Evolutionary conservation across 1,140 invertebrate species (phyloP).

Genomic region (Agrypnia vestita): DNA sequence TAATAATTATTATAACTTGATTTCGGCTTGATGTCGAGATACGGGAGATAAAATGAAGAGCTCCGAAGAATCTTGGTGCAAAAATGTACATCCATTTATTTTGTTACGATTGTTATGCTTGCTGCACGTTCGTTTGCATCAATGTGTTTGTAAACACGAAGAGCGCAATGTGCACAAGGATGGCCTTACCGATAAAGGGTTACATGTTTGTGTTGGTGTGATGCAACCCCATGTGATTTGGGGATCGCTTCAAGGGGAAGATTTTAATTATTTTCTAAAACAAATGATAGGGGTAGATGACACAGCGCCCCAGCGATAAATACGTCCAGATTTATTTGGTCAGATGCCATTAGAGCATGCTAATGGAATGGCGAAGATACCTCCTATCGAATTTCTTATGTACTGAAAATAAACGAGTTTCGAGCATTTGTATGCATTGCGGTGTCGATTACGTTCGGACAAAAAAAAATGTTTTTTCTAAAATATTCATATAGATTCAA

Average conservation of each 20-base stretch:
- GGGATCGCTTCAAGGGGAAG: conserved; percentile 57
- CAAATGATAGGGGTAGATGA: conserved; percentile 54
- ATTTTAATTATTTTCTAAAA: conserved; percentile 62
- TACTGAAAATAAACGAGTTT: not conserved
- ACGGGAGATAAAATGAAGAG: no score
- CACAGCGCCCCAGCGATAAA: conserved; percentile 47
- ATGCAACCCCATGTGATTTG: conserved; percentile 55
- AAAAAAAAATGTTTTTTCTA: not conserved
- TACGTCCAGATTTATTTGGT: conserved; percentile 55
- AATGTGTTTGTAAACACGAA: conserved; percentile 3
- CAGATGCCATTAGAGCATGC: conserved; percentile 6
- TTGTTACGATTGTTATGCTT: no score
- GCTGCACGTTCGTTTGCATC: no score
- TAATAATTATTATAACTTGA: no score
- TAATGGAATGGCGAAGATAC: no score
- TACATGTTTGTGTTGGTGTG: conserved; percentile 53
- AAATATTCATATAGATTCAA: no score
- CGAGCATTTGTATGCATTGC: not conserved
- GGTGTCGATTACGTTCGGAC: not conserved
- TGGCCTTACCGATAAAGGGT: conserved; percentile 57
- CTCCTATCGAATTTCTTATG: conserved; percentile 21
- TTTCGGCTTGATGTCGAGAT: no score
- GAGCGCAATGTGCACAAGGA: conserved; percentile 56
- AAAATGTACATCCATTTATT: no score
- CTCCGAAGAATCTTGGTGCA: no score